These are phyloP conservation scores for Leptobrachium leishanense DNA, from an alignment of 2,113 vertebrate genomes.

Conservation along the genomic window DNA sequence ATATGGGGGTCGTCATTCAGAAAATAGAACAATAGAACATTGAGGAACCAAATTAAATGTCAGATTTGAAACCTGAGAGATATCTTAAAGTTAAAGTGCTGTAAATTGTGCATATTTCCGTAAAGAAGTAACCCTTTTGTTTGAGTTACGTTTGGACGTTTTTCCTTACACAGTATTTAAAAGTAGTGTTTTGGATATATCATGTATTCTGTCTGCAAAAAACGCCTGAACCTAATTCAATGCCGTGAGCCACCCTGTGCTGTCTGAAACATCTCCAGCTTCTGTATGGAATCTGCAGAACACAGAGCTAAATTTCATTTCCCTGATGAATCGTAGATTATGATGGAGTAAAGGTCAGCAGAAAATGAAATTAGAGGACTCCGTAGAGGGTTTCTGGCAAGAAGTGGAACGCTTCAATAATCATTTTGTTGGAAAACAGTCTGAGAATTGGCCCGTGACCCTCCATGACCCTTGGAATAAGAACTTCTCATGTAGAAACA, in stretches of 20 bases:
- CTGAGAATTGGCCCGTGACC: constrained; percentile 23
- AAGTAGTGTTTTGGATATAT: too few species aligned
- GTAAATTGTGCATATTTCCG: too few species aligned
- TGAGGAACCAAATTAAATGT: too few species aligned
- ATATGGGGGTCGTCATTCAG: too few species aligned
- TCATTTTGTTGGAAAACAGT: constrained; percentile 31
- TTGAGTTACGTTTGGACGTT: too few species aligned
- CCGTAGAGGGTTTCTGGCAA: constrained; percentile 28
- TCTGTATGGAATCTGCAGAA: constrained; percentile 25
- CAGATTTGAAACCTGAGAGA: too few species aligned
- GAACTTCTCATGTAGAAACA: not conserved
- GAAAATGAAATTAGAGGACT: constrained; percentile 46
- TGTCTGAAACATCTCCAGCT: constrained; percentile 5
- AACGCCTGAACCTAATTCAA: constrained; percentile 15
- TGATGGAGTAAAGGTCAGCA: constrained; percentile 41
- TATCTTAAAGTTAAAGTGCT: too few species aligned
- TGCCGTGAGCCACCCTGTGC: constrained; percentile 13
- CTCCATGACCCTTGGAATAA: constrained; percentile 11
- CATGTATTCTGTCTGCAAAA: too few species aligned
- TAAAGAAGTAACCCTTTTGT: too few species aligned
- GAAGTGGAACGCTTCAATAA: constrained; percentile 31
- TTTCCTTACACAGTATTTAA: too few species aligned
- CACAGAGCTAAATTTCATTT: constrained; percentile 43
- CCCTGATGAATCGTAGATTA: constrained; percentile 45
- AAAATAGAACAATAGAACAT: too few species aligned